Evolutionary conservation across 2,888 invertebrate species (phyloP).

Genomic region (Sesamia inferens): DNA sequence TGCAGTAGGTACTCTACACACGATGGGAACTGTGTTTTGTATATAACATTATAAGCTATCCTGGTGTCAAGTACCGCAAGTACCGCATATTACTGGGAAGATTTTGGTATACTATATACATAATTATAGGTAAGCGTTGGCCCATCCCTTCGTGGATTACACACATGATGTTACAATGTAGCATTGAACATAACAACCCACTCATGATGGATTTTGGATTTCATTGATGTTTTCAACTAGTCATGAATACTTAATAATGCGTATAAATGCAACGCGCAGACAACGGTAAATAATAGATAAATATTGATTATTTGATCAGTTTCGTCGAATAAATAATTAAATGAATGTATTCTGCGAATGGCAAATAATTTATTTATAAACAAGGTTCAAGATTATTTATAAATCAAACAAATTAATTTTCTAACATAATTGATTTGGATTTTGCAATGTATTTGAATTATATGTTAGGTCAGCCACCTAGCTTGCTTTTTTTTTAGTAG

Average conservation of each 20-base stretch:
- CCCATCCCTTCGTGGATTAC: not conserved
- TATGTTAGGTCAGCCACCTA: not conserved
- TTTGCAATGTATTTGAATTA: not conserved
- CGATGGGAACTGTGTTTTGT: too few species aligned
- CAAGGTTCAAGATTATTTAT: constrained; percentile 30
- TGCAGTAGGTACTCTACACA: too few species aligned
- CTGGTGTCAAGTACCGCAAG: too few species aligned
- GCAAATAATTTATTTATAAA: constrained; percentile 7
- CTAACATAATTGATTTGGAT: not conserved
- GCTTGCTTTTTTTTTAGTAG: not conserved
- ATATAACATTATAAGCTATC: too few species aligned
- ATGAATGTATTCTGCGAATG: constrained; percentile 5
- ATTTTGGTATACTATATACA: not conserved
- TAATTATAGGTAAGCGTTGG: not conserved
- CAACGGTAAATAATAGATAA: constrained; percentile 12
- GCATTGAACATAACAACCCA: not conserved
- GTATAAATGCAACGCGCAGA: not conserved
- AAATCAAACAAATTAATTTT: constrained; percentile 29
- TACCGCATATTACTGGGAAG: not conserved
- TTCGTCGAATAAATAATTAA: constrained; percentile 39
- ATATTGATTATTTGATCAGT: constrained; percentile 27
- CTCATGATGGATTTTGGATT: not conserved
- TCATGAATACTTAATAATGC: not conserved
- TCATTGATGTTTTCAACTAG: constrained; percentile 1
- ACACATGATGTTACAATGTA: not conserved